phyloP scores from a whole-genome alignment of 2,113 vertebrate species.

The Empidonax alnorum region DNA sequence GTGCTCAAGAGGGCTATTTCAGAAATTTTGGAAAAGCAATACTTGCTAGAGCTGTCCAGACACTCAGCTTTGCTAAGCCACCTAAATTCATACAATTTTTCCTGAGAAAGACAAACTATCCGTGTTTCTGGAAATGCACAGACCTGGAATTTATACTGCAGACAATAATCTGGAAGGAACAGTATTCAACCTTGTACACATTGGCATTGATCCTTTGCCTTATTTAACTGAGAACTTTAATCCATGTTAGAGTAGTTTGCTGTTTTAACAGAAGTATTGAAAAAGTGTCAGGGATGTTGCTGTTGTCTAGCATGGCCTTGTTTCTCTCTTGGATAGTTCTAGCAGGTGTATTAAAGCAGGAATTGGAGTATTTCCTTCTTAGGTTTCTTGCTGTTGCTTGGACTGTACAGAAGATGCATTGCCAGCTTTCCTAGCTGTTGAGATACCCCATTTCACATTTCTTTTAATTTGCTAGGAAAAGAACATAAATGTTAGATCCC shows the following conservation, averaged over 20 bases:
- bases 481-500: fast-evolving
- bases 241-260: not conserved
- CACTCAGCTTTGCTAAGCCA: not conserved
- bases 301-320: not conserved
- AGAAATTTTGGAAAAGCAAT: not conserved
- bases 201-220: not conserved
- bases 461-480: not conserved
- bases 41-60: not conserved
- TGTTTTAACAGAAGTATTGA: not conserved
- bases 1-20: not conserved
- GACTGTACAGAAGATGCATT: not conserved
- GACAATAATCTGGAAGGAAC: not conserved
- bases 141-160: not conserved
- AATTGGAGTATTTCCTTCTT: not conserved
- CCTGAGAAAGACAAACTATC: not conserved
- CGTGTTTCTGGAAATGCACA: not conserved
- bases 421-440: not conserved
- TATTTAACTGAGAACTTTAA: not conserved
- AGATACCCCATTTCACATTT: not conserved
- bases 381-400: not conserved
- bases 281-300: not conserved
- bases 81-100: not conserved
- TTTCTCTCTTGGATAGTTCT: not conserved
- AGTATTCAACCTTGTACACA: not conserved
- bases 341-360: not conserved